Base-by-base conservation (phyloP, 1,140 invertebrate species). In the Drosophila albomicans region DNA sequence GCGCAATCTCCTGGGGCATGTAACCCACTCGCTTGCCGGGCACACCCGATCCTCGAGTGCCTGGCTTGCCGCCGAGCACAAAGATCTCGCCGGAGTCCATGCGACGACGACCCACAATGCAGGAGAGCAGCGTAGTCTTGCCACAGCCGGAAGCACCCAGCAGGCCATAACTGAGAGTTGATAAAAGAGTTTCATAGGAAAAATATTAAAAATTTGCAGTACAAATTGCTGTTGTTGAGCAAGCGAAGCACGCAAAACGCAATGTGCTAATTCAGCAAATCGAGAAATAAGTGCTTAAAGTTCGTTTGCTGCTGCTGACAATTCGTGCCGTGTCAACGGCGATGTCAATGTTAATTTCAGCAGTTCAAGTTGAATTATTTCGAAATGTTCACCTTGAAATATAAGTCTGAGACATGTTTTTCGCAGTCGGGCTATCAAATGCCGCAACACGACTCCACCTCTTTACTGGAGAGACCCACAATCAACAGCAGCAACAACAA, bases 1-100 rank as follows among this genome's bases (percentile, higher is more conserved):
- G 93, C 0, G 98, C 98, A 20, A 98, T 97, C 93, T 99, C 98
- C 93, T 98, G 96, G 0, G 96, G 96, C 96, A 96, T 96, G 91
- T 97, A 96, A 6, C 96, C 96, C 11, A 96, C 97, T 7, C 97
- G 94, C 87, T 97, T 97, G 8, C 98, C 98, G 1, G 98, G 98
- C 2, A 98, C 97, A 1, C 97, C 97, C 0, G 96, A 96, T 2
- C 96, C 96, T 91, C 95, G 95, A 1, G 96, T 96, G 1, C 97
- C 97, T 0, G 97, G 97, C 75, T 95, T 95, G 28, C 96, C 96
- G 6, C 97, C 97, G 3, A 97, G 94, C 1, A 98, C 96, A 94
- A 95, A 96, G 67, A 98, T 96, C 92, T 96, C 96, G 0, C 97
- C 97, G 0, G 95, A 94, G 87, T 97, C 96, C 5, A 97, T 93